Evolutionary conservation across 2,888 invertebrate species (phyloP).

Genomic region (Willowsia nigromaculata): DNA sequence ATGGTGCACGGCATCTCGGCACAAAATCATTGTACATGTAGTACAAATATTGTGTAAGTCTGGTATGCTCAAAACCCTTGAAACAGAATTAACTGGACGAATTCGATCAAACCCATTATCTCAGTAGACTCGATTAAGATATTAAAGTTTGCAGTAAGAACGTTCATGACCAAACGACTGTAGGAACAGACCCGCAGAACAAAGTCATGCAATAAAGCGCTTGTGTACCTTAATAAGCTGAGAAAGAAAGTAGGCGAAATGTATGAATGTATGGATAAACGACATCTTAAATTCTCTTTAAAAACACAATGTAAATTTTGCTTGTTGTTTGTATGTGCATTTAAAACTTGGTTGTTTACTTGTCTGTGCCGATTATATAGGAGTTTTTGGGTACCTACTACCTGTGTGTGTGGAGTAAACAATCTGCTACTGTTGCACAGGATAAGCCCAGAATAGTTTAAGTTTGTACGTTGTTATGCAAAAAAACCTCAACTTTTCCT

Average conservation of each 20-base stretch:
- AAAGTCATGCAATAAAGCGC: not conserved
- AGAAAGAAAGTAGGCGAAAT: not conserved
- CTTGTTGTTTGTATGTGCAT: not conserved
- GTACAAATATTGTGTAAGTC: too few species aligned
- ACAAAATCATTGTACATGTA: too few species aligned
- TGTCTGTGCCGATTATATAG: not conserved
- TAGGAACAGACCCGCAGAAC: not conserved
- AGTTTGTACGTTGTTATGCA: not conserved
- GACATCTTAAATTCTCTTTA: not conserved
- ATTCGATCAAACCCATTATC: too few species aligned
- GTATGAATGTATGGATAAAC: not conserved
- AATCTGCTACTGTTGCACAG: not conserved
- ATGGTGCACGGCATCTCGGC: too few species aligned
- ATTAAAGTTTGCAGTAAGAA: too few species aligned
- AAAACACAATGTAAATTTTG: not conserved
- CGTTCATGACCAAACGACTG: not conserved
- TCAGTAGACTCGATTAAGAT: too few species aligned
- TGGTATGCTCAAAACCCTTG: too few species aligned
- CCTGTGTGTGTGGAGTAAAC: not conserved
- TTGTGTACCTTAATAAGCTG: not conserved
- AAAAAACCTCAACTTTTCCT: conserved; percentile 38
- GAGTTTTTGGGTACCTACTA: not conserved
- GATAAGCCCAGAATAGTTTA: not conserved
- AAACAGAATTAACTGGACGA: too few species aligned
- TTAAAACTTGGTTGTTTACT: not conserved